Conservation (phyloP, 2,113 vertebrate genomes). For the Morone chrysops region DNA sequence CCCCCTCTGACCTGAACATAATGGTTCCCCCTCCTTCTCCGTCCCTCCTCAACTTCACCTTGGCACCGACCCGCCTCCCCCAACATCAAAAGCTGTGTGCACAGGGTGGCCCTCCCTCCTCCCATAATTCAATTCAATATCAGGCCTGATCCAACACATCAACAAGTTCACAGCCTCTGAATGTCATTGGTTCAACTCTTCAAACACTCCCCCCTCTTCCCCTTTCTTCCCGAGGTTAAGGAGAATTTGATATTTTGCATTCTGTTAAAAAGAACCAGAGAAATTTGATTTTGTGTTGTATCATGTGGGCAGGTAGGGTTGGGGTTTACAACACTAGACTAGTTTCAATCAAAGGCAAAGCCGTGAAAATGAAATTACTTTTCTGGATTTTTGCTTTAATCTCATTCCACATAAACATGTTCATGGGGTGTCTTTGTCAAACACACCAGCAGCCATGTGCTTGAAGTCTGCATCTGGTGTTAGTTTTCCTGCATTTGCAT, state of each 20-base stretch:
- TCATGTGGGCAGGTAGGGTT: slow-evolving; percentile 1
- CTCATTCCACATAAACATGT: slow-evolving; percentile 15
- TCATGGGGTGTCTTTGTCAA: slow-evolving; percentile 16
- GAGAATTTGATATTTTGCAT: slow-evolving; percentile 53
- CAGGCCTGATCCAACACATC: slow-evolving; percentile 41
- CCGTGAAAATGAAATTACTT: slow-evolving; percentile 43
- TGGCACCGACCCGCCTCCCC: slow-evolving; percentile 11
- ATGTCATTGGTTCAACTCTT: slow-evolving; percentile 29
- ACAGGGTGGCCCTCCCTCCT: slow-evolving; percentile 31
- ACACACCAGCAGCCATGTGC: slow-evolving; percentile 26
- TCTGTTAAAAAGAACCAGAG: slow-evolving; percentile 33
- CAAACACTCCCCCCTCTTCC: neutral
- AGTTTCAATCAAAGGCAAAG: slow-evolving; percentile 44
- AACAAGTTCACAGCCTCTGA: slow-evolving; percentile 55
- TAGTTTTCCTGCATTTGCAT: slow-evolving; percentile 59
- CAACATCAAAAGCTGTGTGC: slow-evolving; percentile 35
- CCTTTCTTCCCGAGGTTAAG: slow-evolving; percentile 15
- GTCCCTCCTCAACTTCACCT: slow-evolving; percentile 65
- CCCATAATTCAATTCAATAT: slow-evolving; percentile 66
- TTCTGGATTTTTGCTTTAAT: slow-evolving; percentile 53
- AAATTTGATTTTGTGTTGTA: slow-evolving; percentile 51
- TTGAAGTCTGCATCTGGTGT: slow-evolving; percentile 40
- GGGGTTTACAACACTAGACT: neutral
- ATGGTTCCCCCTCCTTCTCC: neutral
- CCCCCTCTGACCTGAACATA: slow-evolving; percentile 7